Base-by-base conservation (phyloP, 1,140 invertebrate species). In the Archivesica marissinica region DNA sequence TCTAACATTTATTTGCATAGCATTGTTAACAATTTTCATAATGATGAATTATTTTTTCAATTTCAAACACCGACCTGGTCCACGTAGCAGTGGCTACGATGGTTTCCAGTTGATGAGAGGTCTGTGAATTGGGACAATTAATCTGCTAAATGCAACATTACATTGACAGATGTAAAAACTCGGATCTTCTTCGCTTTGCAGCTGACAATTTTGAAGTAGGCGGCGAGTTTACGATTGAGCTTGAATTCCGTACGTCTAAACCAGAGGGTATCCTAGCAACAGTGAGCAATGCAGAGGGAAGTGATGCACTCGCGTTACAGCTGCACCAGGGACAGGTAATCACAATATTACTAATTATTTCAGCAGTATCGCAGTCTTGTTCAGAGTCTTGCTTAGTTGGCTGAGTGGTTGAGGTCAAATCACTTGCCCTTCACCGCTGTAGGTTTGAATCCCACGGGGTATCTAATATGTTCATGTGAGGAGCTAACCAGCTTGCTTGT, bases 211-310 rank as follows among this genome's bases (percentile, higher is more conserved):
- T 84, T 38, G 44, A 96, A 85, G 94, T 97, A 6, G 96, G 96
- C 33, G 95, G 95, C 47, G 93, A 95, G 30, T 93, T 97, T 39
- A 96, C 97, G 87, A 92, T 98, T 35, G 95, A 96, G 89, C 93
- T 98, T 39, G 96, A 98, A 92, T 98, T 98, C 92, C 95, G 97
- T 84, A 98, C 97, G 9, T 96, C 96, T 0, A 96, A 97, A 92
- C 94, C 96, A 68, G 96, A 96, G 61, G 98, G 98, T 2, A 95
- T 98, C 9, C 93, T 99, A 17, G 90, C 98, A 3, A 96, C 96
- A n/a, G 95, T 97, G 4, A 96, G 96, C 41, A 96, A 96, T 79
- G 94, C 95, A 0, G 91, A 91, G 28, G 95, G 95, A 23, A 95
- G 95, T 44, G 96, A 96, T 15, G 96, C 96, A 0, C 91, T 98